A percentile compares a stretch with the other conserved stretches of the same genome.
phyloP scores from a whole-genome alignment of 2,888 invertebrate species.

The Macropis europaea region DNA sequence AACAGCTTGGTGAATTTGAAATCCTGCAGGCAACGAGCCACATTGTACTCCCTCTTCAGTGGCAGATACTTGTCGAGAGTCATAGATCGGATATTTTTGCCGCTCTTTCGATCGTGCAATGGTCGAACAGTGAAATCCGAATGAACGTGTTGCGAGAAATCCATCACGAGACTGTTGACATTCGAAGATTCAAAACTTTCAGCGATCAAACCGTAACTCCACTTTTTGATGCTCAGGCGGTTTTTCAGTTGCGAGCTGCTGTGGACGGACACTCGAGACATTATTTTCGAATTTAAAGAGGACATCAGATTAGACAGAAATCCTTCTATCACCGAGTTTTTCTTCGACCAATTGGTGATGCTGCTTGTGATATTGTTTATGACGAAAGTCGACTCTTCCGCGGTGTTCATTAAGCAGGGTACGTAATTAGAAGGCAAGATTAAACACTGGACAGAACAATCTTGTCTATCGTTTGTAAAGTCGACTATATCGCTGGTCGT shows the following conservation, averaged over 20 bases:
- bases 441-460: conserved; percentile 24
- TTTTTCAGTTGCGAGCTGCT: not conserved
- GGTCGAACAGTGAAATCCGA: conserved; percentile 15
- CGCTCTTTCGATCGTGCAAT: not conserved
- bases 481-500: not conserved
- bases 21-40: conserved; percentile 6
- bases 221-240: not conserved
- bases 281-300: not conserved
- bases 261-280: not conserved
- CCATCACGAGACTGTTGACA: not conserved
- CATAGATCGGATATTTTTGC: not conserved
- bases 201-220: conserved; percentile 3
- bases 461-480: not conserved
- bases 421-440: not conserved
- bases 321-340: not conserved
- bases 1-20: not conserved
- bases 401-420: not conserved
- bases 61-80: conserved; percentile 10
- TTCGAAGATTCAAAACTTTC: not conserved
- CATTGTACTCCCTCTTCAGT: not conserved
- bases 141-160: conserved; percentile 20
- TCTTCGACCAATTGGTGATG: not conserved
- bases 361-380: not conserved
- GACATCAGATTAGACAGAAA: conserved; percentile 21
- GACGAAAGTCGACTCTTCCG: not conserved